phyloP scores from a whole-genome alignment of 2,797 vertebrate species.

The Trichosurus vulpecula region DNA sequence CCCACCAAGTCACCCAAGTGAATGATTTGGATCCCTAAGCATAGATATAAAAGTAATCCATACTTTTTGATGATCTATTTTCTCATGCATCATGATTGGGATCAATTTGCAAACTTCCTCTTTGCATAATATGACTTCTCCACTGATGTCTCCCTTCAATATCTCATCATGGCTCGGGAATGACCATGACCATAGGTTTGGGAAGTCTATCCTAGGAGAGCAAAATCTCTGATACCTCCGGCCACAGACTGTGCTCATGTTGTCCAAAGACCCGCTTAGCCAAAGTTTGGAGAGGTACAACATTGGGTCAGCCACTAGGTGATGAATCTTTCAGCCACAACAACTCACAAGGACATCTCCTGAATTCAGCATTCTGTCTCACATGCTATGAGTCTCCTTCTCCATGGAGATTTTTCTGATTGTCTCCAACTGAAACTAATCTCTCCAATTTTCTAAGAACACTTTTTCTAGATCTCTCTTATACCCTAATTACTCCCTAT shows the following conservation, averaged over 20 bases:
- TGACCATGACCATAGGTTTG: neutral
- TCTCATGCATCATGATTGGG: constrained; percentile 51
- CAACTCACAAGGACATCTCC: neutral
- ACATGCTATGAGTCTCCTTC: neutral
- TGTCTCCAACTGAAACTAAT: neutral
- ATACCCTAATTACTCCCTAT: neutral
- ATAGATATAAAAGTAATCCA: constrained; percentile 56
- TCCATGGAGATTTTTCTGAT: neutral
- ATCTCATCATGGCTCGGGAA: neutral
- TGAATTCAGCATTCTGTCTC: neutral
- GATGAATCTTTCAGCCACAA: neutral
- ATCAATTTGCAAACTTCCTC: constrained; percentile 66
- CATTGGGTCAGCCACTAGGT: neutral
- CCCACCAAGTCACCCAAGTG: constrained; percentile 67
- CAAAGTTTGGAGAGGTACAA: neutral
- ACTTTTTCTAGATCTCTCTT: neutral
- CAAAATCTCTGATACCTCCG: neutral
- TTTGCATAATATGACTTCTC: constrained; percentile 53
- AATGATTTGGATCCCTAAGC: constrained; percentile 72
- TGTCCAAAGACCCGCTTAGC: neutral
- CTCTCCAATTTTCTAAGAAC: neutral
- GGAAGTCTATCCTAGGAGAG: neutral
- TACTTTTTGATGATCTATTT: constrained; percentile 72
- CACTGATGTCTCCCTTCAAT: neutral
- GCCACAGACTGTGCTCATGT: neutral